Conservation (phyloP, 2,888 invertebrate species). For the Morpho deidamia region DNA sequence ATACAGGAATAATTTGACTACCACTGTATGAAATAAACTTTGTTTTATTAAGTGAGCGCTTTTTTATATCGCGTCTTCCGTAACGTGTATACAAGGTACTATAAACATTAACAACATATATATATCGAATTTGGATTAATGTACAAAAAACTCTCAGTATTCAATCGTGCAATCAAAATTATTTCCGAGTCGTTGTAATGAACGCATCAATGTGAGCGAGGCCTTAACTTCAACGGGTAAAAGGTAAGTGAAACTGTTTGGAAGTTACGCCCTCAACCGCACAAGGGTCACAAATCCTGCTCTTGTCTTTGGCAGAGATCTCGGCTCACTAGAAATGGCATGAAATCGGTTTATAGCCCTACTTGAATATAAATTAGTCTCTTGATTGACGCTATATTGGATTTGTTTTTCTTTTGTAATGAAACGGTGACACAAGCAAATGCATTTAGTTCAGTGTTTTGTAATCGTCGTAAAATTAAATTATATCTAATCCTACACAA, state of each 20-base stretch:
- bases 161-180: no score
- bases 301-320: conserved; percentile 41
- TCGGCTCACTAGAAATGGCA: conserved; percentile 34
- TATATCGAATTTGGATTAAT: no score
- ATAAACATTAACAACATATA: no score
- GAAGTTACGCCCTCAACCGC: conserved; percentile 31
- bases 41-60: no score
- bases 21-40: no score
- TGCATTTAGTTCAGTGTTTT: neutral
- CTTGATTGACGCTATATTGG: conserved; percentile 14
- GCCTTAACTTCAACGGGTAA: conserved; percentile 15
- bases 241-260: conserved; percentile 17
- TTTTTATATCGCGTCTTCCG: no score
- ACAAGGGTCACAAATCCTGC: conserved; percentile 47
- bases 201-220: neutral
- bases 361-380: conserved; percentile 22
- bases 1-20: no score
- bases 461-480: neutral
- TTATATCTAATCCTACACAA: no score
- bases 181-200: no score
- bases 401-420: conserved; percentile 6
- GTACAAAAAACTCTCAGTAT: no score
- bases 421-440: neutral
- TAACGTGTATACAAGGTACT: no score
- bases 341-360: conserved; percentile 24